Percentiles rank a stretch among this genome's conserved stretches.
These are phyloP conservation scores for Oscheius sp. DNA, from an alignment of 2,888 invertebrate genomes.

Conservation along the genomic window DNA sequence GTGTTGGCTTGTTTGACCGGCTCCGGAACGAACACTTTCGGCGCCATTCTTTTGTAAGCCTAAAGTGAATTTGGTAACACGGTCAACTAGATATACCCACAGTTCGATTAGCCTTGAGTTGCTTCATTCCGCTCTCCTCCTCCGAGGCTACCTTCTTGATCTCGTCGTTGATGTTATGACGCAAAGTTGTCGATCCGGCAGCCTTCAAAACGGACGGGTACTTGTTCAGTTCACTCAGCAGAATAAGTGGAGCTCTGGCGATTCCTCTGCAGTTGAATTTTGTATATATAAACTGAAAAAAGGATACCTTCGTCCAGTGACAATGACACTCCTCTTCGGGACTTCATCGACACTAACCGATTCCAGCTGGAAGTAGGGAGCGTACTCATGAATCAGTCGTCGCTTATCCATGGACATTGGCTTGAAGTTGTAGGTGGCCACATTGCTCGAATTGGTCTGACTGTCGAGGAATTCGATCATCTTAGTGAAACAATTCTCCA, in stretches of 20 bases:
- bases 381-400: slow-evolving; percentile 87
- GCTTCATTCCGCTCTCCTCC: slow-evolving; percentile 39
- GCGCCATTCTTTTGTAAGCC: slow-evolving; percentile 43
- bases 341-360: slow-evolving; percentile 94
- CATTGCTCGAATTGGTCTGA: slow-evolving; percentile 38
- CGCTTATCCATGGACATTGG: slow-evolving; percentile 58
- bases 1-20: slow-evolving; percentile 44
- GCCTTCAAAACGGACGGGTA: slow-evolving; percentile 52
- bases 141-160: slow-evolving; percentile 39
- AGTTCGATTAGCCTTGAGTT: slow-evolving; percentile 6
- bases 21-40: slow-evolving; percentile 35
- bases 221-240: slow-evolving; percentile 53
- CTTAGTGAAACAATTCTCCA: slow-evolving; percentile 45
- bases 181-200: slow-evolving; percentile 42
- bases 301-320: slow-evolving; percentile 74
- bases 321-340: slow-evolving; percentile 88
- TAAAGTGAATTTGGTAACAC: slow-evolving; percentile 3
- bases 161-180: slow-evolving; percentile 47
- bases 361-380: slow-evolving; percentile 92
- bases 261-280: slow-evolving; percentile 44
- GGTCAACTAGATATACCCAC: slow-evolving; percentile 12
- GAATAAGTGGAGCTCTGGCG: slow-evolving; percentile 48
- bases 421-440: slow-evolving; percentile 40
- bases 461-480: slow-evolving; percentile 40
- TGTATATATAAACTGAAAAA: background rate